Percentiles rank a stretch among this genome's conserved stretches.
These are phyloP conservation scores for Mirza zaza DNA, from an alignment of 2,113 vertebrate species.

Conservation along the genomic window DNA sequence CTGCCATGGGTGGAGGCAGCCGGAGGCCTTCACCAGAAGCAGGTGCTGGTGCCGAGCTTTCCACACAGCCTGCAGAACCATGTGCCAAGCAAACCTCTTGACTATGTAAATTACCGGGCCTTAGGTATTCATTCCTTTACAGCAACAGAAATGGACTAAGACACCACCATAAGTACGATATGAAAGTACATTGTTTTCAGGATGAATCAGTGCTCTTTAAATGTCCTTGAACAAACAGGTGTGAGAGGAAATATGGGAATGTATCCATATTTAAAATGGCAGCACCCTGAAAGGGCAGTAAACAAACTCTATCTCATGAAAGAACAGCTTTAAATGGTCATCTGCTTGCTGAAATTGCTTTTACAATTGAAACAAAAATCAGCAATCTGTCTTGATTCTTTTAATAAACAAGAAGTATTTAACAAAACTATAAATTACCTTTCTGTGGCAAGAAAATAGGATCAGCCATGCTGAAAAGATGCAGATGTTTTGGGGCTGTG, in stretches of 20 bases:
- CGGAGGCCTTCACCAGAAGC: background rate
- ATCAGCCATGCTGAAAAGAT: conserved; percentile 42
- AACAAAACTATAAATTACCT: conserved; percentile 42
- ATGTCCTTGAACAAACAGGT: conserved; percentile 12
- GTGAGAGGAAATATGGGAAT: background rate
- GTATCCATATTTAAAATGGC: background rate
- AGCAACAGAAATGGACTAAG: background rate
- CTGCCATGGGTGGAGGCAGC: background rate
- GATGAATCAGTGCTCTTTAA: background rate
- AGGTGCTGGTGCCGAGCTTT: background rate
- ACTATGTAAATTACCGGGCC: background rate
- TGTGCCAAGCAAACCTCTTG: background rate
- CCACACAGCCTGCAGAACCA: background rate
- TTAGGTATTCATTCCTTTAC: background rate
- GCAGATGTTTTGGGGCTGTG: conserved; percentile 32
- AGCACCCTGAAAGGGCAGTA: background rate
- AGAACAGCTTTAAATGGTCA: background rate
- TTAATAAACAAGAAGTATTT: conserved; percentile 62
- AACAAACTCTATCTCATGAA: background rate
- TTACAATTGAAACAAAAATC: conserved; percentile 42
- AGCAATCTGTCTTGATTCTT: conserved; percentile 50
- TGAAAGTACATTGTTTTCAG: background rate
- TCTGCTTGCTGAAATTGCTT: conserved; percentile 32
- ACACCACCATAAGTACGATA: background rate
- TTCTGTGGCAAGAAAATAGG: background rate